phyloP scores from a whole-genome alignment of 2,113 vertebrate genomes.

The Prietella phreatophila region DNA sequence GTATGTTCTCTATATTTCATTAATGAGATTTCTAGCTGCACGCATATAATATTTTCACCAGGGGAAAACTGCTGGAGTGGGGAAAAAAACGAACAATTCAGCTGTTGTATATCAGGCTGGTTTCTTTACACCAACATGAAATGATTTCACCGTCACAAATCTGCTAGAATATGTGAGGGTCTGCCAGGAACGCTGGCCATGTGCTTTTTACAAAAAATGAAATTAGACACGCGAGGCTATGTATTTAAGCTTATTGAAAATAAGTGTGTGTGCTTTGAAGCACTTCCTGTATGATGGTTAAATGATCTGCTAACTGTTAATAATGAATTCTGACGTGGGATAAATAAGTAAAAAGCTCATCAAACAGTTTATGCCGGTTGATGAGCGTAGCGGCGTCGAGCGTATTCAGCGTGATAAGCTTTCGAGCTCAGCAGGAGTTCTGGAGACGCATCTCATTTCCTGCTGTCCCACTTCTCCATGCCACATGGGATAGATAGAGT shows the following conservation, averaged over 20 bases:
- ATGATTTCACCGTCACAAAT: slow-evolving; percentile 48
- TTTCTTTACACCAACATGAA: slow-evolving; percentile 31
- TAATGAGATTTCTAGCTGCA: slow-evolving; percentile 43
- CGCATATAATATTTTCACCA: slow-evolving; percentile 39
- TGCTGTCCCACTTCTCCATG: slow-evolving; percentile 51
- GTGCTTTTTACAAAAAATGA: background rate
- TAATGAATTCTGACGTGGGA: slow-evolving; percentile 46
- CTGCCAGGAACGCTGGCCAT: slow-evolving; percentile 31
- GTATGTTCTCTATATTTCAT: slow-evolving; percentile 40
- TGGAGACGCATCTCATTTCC: slow-evolving; percentile 50
- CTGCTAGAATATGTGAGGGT: slow-evolving; percentile 41
- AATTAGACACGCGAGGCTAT: slow-evolving; percentile 6
- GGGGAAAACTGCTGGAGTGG: slow-evolving; percentile 25
- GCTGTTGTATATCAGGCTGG: slow-evolving; percentile 26
- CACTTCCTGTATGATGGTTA: background rate
- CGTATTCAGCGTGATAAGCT: slow-evolving; percentile 2
- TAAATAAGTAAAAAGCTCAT: slow-evolving; percentile 48
- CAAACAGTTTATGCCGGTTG: slow-evolving; percentile 37
- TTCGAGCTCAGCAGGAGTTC: slow-evolving; percentile 10
- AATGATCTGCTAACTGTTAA: slow-evolving; percentile 20
- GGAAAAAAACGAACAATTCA: slow-evolving; percentile 35
- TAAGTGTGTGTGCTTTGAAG: background rate
- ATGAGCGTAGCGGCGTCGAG: slow-evolving; percentile 1
- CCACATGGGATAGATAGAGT: slow-evolving; percentile 33
- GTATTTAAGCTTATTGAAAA: slow-evolving; percentile 35